phyloP scores from a whole-genome alignment of 30 jellyfish, hydroid and myxozoan genomes.

The Rhopilema esculentum region DNA sequence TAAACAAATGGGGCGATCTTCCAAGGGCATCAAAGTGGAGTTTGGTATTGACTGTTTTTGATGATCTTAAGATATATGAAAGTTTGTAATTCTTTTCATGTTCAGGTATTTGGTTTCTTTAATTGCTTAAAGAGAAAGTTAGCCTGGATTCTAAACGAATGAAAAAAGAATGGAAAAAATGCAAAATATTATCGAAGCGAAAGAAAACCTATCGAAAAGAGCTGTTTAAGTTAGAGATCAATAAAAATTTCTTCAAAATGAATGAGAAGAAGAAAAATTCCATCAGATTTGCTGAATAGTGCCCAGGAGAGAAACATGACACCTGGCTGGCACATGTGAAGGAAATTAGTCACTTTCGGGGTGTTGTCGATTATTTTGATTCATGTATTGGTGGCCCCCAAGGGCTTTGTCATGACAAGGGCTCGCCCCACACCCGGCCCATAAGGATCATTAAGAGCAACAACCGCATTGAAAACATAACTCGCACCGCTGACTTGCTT shows the following conservation, averaged over 20 bases:
- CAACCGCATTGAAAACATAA: constrained; percentile 18
- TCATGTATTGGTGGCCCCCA: constrained; percentile 8
- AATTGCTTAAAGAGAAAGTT: neutral
- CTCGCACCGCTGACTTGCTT: constrained; percentile 50
- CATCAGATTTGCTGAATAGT: neutral
- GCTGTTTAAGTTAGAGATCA: neutral
- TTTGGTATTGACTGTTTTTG: no score
- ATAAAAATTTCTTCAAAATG: neutral
- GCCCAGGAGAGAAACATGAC: constrained; percentile 17
- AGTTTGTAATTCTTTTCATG: no score
- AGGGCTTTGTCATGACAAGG: constrained; percentile 8
- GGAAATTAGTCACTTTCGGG: neutral
- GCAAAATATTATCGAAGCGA: neutral
- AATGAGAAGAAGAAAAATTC: constrained; percentile 5
- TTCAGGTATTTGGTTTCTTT: no score
- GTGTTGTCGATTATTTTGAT: neutral
- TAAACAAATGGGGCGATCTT: neutral
- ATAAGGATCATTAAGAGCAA: constrained; percentile 3
- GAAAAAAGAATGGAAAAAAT: neutral
- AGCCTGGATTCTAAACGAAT: neutral
- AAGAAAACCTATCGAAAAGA: neutral
- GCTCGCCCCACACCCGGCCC: neutral
- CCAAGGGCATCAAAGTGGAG: no score
- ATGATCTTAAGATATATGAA: no score
- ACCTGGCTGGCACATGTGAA: constrained; percentile 18